Percentiles rank a stretch among this genome's conserved stretches.
Conservation (phyloP, 1,140 invertebrate species). For the Atta texana region DNA sequence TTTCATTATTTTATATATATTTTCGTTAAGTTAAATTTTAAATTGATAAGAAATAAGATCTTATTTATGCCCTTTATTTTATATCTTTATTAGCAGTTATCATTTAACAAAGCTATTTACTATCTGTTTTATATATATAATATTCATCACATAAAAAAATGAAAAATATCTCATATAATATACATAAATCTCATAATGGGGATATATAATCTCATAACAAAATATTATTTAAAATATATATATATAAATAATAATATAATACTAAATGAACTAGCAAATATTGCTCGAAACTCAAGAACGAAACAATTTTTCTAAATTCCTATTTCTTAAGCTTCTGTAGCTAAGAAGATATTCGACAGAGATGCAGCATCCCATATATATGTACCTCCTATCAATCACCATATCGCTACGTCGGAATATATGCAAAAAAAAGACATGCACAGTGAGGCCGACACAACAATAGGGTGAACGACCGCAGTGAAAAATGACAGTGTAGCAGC, state of each 20-base stretch:
- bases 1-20: slow-evolving; percentile 2
- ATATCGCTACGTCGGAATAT: slow-evolving; percentile 28
- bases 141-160: not conserved
- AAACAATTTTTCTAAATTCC: not conserved
- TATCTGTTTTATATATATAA: not conserved
- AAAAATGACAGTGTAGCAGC: slow-evolving; percentile 53
- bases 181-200: not conserved
- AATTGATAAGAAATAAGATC: not conserved
- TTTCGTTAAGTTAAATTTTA: not conserved
- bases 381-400: slow-evolving; percentile 58
- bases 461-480: slow-evolving; percentile 52
- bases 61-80: not conserved
- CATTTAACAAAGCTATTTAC: not conserved
- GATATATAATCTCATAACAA: not conserved
- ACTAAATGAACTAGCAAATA: not conserved
- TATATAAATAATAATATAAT: slow-evolving; percentile 21
- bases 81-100: not conserved
- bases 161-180: not conserved
- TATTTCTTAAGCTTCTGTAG: not conserved
- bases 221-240: not conserved
- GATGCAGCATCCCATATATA: slow-evolving; percentile 1
- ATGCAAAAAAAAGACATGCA: slow-evolving; percentile 37
- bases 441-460: slow-evolving; percentile 22
- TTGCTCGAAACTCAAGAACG: not conserved
- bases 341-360: not conserved